A percentile compares a stretch with the other conserved stretches of the same genome.
Conservation (phyloP, 2,888 invertebrate species). For the Melinaea marsaeus region DNA sequence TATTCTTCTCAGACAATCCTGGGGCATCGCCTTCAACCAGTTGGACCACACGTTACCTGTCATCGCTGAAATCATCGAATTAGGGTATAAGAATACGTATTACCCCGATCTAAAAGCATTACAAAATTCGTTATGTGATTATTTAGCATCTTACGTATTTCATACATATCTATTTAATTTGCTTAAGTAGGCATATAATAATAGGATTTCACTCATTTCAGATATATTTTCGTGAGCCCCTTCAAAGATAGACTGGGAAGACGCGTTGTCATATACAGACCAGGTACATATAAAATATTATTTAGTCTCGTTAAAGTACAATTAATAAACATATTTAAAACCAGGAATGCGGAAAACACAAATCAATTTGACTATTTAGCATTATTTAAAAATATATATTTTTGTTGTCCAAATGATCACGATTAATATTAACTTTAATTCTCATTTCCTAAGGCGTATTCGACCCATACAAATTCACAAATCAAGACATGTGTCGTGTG, state of each 20-base stretch:
- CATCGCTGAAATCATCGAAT: constrained; percentile 83
- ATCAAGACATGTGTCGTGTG: constrained; percentile 87
- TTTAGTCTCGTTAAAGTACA: neutral
- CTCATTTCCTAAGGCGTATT: constrained; percentile 79
- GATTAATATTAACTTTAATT: neutral
- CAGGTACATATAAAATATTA: constrained; percentile 77
- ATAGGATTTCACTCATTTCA: constrained; percentile 41
- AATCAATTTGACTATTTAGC: too few species aligned
- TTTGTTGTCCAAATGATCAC: neutral
- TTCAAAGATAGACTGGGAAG: constrained; percentile 85
- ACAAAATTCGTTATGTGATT: too few species aligned
- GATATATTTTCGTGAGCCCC: constrained; percentile 88
- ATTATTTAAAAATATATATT: too few species aligned
- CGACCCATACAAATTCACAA: constrained; percentile 86
- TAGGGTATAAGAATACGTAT: constrained; percentile 74
- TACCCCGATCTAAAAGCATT: too few species aligned
- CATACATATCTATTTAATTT: too few species aligned
- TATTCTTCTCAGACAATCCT: constrained; percentile 85
- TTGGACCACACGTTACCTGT: constrained; percentile 83
- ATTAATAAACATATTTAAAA: too few species aligned
- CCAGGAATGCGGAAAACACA: too few species aligned
- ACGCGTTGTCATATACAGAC: constrained; percentile 85
- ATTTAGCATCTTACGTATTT: too few species aligned
- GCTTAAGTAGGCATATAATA: neutral
- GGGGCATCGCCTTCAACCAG: constrained; percentile 85